Conservation (phyloP, 2,888 invertebrate species). For the Cylloceria caligata region DNA sequence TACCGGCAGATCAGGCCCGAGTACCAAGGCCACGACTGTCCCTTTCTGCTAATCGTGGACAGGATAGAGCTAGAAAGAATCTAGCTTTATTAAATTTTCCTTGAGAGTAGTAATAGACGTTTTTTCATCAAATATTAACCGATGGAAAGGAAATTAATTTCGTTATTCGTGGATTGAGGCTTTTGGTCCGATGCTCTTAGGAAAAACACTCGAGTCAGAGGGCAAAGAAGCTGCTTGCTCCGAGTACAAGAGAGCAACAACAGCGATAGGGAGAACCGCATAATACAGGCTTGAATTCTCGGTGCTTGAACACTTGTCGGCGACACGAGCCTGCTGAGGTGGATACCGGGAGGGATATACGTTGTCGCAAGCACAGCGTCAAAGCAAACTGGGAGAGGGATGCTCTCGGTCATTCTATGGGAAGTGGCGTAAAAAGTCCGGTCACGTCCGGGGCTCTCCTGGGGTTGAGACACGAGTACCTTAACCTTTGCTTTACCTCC, state of each 20-base stretch:
- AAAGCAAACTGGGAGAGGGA: slow-evolving; percentile 76
- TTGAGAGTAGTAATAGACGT: neutral
- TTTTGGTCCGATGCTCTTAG: neutral
- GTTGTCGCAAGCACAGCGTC: slow-evolving; percentile 75
- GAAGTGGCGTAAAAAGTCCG: slow-evolving; percentile 78
- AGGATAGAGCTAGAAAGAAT: no score
- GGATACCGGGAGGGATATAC: slow-evolving; percentile 62
- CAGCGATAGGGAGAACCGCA: slow-evolving; percentile 27
- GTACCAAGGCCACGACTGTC: no score
- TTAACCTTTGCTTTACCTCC: slow-evolving; percentile 79
- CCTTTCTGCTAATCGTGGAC: no score
- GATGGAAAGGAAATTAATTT: slow-evolving; percentile 5
- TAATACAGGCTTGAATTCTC: slow-evolving; percentile 48
- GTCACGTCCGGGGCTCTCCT: slow-evolving; percentile 79
- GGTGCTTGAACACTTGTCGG: slow-evolving; percentile 53
- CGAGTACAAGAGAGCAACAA: slow-evolving; percentile 6
- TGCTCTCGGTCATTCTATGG: slow-evolving; percentile 79
- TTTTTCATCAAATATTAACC: neutral
- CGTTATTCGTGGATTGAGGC: slow-evolving; percentile 1
- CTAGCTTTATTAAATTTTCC: no score
- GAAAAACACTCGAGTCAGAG: neutral
- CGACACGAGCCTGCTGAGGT: slow-evolving; percentile 25
- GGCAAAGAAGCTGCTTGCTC: neutral
- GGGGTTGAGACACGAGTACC: slow-evolving; percentile 79
- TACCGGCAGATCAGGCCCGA: no score